Base-by-base conservation (phyloP, 1,140 invertebrate genomes). In the Drosophila nebulosa region DNA sequence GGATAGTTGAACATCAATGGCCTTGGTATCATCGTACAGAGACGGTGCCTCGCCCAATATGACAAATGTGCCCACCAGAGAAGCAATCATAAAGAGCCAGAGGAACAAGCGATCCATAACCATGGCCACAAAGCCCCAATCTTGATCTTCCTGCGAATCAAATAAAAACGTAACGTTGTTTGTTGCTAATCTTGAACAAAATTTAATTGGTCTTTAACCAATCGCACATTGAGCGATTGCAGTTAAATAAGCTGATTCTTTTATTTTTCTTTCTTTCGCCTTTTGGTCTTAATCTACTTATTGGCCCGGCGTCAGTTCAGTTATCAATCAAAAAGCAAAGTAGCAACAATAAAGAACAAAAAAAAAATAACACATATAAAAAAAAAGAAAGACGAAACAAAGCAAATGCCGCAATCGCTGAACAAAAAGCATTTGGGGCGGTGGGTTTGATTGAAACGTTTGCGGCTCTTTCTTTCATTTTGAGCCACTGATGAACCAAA, bases 121-220 rank as follows among this genome's bases (percentile, higher is more conserved):
- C 98, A 99, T 99, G 14, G 99, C 98, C 3, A 99, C 98, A 91
- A 99, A 99, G 56, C 98, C 98, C 99, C 99, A 99, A 91, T 99
- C 99, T 93, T 98, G 97, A 92, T 98, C 97, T 91, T 98, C 97
- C 97, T 98, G 92, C 69, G 50, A 66, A 36, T 35, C n/a, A 36
- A n/a, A n/a, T 3, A 39, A 24, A 30, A 57, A 56, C 9, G 14
- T 16, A 42, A 18, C 39, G 14, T 18, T n/a, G n/a, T n/a, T n/a
- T n/a, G n/a, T 30, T 59, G 30, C 27, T 58, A 16, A 26, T 36
- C 24, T 14, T 30, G 56, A 24, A 62, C 6, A 27, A 27, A 18
- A 21, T 39, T 61, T 76, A 69, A 76, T 59, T 75, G 67, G 56
- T 56, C 62, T 86, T 74, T 74, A 69, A 73, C 78, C 69, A 32